phyloP scores from a whole-genome alignment of 2,888 invertebrate genomes.

The Pycnomerus fuliginosus region DNA sequence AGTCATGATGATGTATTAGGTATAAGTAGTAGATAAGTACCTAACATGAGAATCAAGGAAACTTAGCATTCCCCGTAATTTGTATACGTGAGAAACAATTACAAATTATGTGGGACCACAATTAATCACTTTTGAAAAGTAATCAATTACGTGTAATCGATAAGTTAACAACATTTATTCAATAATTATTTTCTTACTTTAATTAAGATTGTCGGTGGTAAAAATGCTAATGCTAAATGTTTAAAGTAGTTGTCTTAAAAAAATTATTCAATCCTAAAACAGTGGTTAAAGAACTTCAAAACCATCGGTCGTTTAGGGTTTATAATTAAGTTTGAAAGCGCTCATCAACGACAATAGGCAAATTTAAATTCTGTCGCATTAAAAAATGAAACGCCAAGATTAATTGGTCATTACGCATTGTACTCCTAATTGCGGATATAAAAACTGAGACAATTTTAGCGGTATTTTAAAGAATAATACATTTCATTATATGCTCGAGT shows the following conservation, averaged over 20 bases:
- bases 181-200: constrained; percentile 24
- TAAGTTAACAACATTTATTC: constrained; percentile 24
- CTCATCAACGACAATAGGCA: too few species aligned
- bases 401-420: constrained; percentile 43
- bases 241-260: constrained; percentile 3
- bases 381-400: constrained; percentile 25
- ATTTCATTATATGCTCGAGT: constrained; percentile 45
- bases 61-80: constrained; percentile 17
- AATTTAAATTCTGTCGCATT: constrained; percentile 29
- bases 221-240: constrained; percentile 7
- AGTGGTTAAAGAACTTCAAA: too few species aligned
- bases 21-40: too few species aligned
- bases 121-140: constrained; percentile 25
- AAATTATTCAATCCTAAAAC: too few species aligned
- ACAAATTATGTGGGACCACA: constrained; percentile 20
- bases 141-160: constrained; percentile 26
- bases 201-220: constrained; percentile 22
- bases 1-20: too few species aligned
- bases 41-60: constrained; percentile 13
- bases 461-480: constrained; percentile 46
- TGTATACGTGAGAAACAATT: constrained; percentile 21
- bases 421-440: constrained; percentile 41
- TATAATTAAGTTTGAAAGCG: too few species aligned
- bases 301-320: too few species aligned
- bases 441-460: constrained; percentile 45